Base-by-base conservation (phyloP, 2,888 invertebrate species). In the Agrypnus murinus region DNA sequence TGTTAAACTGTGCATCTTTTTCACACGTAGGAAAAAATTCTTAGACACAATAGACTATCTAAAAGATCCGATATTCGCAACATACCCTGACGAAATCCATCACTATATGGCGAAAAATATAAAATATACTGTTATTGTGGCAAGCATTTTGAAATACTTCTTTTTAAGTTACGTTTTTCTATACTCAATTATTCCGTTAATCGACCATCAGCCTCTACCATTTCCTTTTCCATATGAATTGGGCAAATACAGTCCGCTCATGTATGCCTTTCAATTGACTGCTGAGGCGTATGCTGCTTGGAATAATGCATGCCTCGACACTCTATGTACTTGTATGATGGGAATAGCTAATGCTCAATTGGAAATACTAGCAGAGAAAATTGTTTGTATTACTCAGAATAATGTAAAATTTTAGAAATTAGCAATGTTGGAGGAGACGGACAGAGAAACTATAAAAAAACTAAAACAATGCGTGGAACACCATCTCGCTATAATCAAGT, bases 181-280 rank as follows among this genome's bases (percentile, higher is more conserved):
- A 6, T 65, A 58, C 46, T 19, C 31, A 1, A 32, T 67, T 38
- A 64, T 43, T 45, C 72, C 72, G 2, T 43, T 69, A 40, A 4
- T 73, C 10, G 66, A 66, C 9, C 46, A 66, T 9, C 58, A 69
- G 43, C 65, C 65, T 15, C 57, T 67, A 31, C 72, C 74, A 1
- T 65, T 74, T 64, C 72, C 74, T 10, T 66, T 74, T 60, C 60
- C 72, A 9, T 72, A 59, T 59, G 65, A 74, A 7, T 12, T 74
- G 34, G 65, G 68, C 15, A 31, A 53, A 12, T 69, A 57, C 8
- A 50, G 17, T 25, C 55, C 64, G 40, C 43, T 59, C 10, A 70
- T 74, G 64, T 67, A 69, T 25, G 46, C 53, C 4, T 65, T 65
- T 60, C 74, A 74, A 67, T 40, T 67, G 10, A 34, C 19, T 9